These are phyloP conservation scores for Peucedramus taeniatus DNA, from an alignment of 2,113 vertebrate species.

Conservation along the genomic window DNA sequence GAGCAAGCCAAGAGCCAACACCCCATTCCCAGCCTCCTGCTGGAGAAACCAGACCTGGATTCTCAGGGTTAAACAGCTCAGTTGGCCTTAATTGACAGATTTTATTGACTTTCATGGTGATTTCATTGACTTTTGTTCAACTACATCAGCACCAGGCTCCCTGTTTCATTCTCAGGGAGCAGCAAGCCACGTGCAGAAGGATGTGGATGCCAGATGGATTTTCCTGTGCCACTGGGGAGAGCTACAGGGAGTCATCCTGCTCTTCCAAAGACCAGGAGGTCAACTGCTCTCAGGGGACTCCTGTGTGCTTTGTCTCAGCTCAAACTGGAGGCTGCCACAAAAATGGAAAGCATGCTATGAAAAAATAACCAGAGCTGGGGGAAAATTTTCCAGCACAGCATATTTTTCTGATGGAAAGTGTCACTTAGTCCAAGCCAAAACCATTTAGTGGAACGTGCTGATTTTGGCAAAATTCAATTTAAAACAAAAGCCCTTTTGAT, in stretches of 20 bases:
- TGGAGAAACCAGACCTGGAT: neutral
- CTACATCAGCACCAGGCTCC: neutral
- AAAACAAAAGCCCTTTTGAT: neutral
- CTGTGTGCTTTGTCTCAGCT: neutral
- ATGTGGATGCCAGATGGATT: neutral
- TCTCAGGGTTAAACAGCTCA: neutral
- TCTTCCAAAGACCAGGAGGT: neutral
- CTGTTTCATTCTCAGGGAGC: neutral
- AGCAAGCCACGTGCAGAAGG: neutral
- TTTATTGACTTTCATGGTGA: neutral
- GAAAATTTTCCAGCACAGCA: neutral
- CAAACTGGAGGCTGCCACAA: neutral
- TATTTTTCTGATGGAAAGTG: constrained; percentile 16
- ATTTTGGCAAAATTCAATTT: constrained; percentile 17
- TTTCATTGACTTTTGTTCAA: neutral
- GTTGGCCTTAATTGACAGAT: neutral
- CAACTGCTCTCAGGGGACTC: neutral
- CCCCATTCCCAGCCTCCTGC: neutral
- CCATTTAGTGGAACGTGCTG: constrained; percentile 20
- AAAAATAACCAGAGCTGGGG: neutral
- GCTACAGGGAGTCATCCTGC: neutral
- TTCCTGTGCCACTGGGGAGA: neutral
- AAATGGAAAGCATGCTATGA: neutral
- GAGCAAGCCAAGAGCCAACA: neutral
- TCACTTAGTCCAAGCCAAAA: constrained; percentile 21